phyloP scores from a whole-genome alignment of 2,888 invertebrate species.

The Microctonus brassicae region DNA sequence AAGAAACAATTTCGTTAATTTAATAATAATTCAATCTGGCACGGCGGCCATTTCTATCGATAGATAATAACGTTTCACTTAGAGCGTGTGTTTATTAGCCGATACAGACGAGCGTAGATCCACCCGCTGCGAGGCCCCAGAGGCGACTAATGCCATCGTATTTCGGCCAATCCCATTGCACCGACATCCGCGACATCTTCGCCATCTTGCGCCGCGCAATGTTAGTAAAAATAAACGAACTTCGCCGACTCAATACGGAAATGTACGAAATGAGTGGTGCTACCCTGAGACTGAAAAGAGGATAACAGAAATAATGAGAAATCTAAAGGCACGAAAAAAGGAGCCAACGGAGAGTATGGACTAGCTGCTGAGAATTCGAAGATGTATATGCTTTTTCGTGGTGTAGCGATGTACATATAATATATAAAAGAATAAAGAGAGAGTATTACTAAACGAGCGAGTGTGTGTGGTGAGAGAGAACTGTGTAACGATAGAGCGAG shows the following conservation, averaged over 20 bases:
- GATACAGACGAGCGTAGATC: constrained; percentile 44
- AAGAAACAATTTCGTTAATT: no score
- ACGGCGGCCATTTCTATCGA: constrained; percentile 41
- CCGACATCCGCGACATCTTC: constrained; percentile 30
- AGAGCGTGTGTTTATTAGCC: constrained; percentile 40
- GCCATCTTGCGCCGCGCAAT: constrained; percentile 43
- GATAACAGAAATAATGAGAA: no score
- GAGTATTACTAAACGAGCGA: constrained; percentile 2
- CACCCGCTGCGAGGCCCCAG: constrained; percentile 49
- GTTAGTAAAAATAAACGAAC: constrained; percentile 46
- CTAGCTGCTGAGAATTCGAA: constrained; percentile 25
- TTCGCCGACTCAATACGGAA: constrained; percentile 38
- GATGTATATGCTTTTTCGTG: constrained; percentile 21
- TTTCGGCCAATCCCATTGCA: constrained; percentile 46
- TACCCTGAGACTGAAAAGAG: no score
- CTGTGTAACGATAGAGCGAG: background rate
- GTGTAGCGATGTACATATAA: constrained; percentile 10
- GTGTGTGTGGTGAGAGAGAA: no score
- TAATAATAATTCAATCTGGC: no score
- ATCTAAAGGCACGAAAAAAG: no score
- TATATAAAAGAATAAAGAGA: no score
- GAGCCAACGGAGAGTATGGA: no score
- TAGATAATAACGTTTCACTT: constrained; percentile 19
- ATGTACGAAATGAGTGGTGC: constrained; percentile 43
- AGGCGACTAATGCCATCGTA: constrained; percentile 46